Evolutionary conservation across 1,140 invertebrate genomes (phyloP).

Genomic region (Catajapyx aquilonaris): DNA sequence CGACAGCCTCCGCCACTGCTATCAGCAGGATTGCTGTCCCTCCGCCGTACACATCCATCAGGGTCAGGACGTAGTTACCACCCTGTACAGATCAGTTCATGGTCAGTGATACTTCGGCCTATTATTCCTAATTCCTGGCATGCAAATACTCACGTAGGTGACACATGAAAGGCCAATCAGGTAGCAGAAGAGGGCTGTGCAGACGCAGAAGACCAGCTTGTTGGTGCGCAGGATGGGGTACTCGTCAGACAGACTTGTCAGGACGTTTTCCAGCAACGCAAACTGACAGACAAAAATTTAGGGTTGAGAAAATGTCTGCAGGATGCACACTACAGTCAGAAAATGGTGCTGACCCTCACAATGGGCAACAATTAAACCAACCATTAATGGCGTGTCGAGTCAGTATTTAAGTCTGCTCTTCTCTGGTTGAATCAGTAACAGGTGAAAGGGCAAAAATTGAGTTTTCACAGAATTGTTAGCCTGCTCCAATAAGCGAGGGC

Average conservation of each 20-base stretch:
- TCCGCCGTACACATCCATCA: conserved; percentile 21
- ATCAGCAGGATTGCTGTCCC: conserved; percentile 17
- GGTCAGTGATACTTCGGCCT: too few relatives aligned
- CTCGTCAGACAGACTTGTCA: conserved; percentile 54
- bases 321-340: too few relatives aligned
- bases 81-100: conserved; percentile 13
- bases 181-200: conserved; percentile 46
- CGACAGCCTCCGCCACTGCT: conserved; percentile 19
- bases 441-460: too few relatives aligned
- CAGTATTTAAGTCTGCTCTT: too few relatives aligned
- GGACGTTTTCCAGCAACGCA: conserved; percentile 58
- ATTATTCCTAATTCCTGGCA: too few relatives aligned
- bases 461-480: too few relatives aligned
- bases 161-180: conserved; percentile 50
- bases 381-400: too few relatives aligned
- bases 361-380: too few relatives aligned
- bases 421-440: too few relatives aligned
- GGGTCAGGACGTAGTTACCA: conserved; percentile 19
- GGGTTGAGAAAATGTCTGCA: too few relatives aligned
- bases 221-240: conserved; percentile 44
- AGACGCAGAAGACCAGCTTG: conserved; percentile 47
- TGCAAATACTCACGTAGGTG: conserved; percentile 43
- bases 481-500: too few relatives aligned
- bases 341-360: too few relatives aligned
- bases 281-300: conserved; percentile 27